A percentile compares a stretch with the other conserved stretches of the same genome.
Evolutionary conservation across 2,797 vertebrate genomes (phyloP).

Genomic region (Tauraco hartlaubi): DNA sequence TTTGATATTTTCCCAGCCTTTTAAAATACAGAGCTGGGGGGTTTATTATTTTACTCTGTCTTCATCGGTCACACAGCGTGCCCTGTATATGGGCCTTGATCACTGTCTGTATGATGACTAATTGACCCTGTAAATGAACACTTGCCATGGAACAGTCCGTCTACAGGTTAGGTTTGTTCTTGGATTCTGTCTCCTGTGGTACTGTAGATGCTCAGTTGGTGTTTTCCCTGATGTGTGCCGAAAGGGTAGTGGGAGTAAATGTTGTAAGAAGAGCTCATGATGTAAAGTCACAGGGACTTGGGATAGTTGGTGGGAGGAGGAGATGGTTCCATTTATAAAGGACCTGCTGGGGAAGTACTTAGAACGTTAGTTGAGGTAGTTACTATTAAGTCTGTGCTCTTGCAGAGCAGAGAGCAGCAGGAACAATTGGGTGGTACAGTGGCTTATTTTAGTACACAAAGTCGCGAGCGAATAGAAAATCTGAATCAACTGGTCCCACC

Average conservation of each 20-base stretch:
- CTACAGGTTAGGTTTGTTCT: neutral
- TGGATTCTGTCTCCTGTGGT: neutral
- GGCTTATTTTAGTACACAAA: constrained; percentile 66
- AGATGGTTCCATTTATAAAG: neutral
- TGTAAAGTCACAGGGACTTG: neutral
- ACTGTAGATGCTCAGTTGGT: neutral
- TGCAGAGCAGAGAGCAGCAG: neutral
- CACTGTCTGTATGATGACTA: neutral
- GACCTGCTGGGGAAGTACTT: neutral
- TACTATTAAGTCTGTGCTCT: neutral
- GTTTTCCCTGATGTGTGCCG: neutral
- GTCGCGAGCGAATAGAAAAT: constrained; percentile 63
- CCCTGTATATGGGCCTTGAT: neutral
- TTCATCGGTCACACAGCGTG: neutral
- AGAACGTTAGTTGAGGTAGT: neutral
- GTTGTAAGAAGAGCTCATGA: rapidly evolving
- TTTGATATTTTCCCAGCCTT: neutral
- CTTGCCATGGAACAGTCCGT: rapidly evolving
- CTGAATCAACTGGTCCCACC: constrained; percentile 65
- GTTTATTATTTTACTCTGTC: neutral
- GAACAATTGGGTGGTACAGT: constrained; percentile 57
- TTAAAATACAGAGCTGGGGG: neutral
- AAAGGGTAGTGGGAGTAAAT: neutral
- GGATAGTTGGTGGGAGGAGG: neutral
- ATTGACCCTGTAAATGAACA: no score